Conservation (phyloP, 2,888 invertebrate genomes). For the Petrolisthes manimaculis region DNA sequence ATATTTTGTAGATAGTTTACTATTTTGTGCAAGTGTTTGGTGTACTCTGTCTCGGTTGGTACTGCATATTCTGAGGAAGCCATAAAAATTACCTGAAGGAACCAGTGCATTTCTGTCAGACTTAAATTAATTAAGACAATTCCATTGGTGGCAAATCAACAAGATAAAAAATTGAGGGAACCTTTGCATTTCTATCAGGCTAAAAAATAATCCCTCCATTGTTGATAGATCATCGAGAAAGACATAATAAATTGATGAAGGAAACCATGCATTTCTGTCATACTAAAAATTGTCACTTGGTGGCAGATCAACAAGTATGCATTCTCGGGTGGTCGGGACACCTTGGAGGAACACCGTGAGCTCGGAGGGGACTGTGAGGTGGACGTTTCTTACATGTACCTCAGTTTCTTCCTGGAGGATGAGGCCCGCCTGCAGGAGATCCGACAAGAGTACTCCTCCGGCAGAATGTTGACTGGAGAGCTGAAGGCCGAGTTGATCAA, state of each 20-base stretch:
- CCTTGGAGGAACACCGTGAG: slow-evolving; percentile 90
- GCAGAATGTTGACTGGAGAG: slow-evolving; percentile 92
- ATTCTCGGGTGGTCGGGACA: slow-evolving; percentile 95
- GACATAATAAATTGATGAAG: too few species aligned
- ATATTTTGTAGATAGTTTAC: not conserved
- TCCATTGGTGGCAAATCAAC: too few species aligned
- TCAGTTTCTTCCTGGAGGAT: slow-evolving; percentile 94
- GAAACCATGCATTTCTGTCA: too few species aligned
- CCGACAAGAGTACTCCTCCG: slow-evolving; percentile 83
- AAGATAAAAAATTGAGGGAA: too few species aligned
- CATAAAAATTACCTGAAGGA: too few species aligned
- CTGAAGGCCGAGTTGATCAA: slow-evolving; percentile 92
- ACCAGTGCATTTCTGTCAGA: too few species aligned
- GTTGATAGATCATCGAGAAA: too few species aligned
- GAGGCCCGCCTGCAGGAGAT: slow-evolving; percentile 86
- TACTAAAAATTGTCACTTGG: too few species aligned
- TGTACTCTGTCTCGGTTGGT: not conserved
- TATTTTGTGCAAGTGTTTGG: not conserved
- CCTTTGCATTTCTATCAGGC: too few species aligned
- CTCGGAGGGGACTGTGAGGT: slow-evolving; percentile 96
- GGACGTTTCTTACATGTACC: slow-evolving; percentile 94
- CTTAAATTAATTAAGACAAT: too few species aligned
- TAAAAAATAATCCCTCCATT: too few species aligned
- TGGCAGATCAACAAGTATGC: slow-evolving; percentile 89
- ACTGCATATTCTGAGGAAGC: too few species aligned